A percentile compares a stretch with the other conserved stretches of the same genome.
These are phyloP conservation scores for Tineola bisselliella DNA, from an alignment of 2,888 invertebrate genomes.

Conservation along the genomic window DNA sequence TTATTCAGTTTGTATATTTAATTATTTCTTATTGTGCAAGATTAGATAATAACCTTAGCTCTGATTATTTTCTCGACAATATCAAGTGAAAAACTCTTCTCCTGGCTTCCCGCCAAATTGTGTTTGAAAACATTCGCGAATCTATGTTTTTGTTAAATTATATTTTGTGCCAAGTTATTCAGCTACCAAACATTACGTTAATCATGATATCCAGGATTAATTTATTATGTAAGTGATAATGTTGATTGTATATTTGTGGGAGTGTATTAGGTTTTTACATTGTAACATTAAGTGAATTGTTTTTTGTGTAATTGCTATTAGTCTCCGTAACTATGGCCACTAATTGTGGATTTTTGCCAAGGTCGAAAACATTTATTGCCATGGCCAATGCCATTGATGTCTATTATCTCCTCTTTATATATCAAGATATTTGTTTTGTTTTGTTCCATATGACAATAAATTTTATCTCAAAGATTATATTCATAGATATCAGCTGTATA, in stretches of 20 bases:
- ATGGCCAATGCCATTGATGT: neutral
- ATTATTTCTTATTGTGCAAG: neutral
- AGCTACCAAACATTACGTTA: slow-evolving; percentile 29
- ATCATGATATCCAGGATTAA: neutral
- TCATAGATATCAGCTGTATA: neutral
- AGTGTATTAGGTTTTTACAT: no score
- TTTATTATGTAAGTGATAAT: neutral
- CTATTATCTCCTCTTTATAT: no score
- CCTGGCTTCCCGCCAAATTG: slow-evolving; percentile 42
- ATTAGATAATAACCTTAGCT: neutral
- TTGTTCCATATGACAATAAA: neutral
- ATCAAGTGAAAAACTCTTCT: slow-evolving; percentile 24
- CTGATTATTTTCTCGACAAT: neutral
- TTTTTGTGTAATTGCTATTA: no score
- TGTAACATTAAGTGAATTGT: no score
- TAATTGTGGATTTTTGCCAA: slow-evolving; percentile 61
- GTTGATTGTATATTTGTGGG: no score
- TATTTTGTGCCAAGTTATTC: slow-evolving; percentile 32
- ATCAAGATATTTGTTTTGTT: neutral
- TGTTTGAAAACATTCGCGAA: slow-evolving; percentile 54
- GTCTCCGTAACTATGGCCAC: slow-evolving; percentile 19
- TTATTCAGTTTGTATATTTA: neutral
- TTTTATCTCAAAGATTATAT: neutral
- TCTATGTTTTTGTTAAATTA: slow-evolving; percentile 36
- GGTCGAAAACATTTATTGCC: slow-evolving; percentile 37